Percentiles rank a stretch among this genome's conserved stretches.
Conservation (phyloP, 2,113 vertebrate species). For the Indri indri region DNA sequence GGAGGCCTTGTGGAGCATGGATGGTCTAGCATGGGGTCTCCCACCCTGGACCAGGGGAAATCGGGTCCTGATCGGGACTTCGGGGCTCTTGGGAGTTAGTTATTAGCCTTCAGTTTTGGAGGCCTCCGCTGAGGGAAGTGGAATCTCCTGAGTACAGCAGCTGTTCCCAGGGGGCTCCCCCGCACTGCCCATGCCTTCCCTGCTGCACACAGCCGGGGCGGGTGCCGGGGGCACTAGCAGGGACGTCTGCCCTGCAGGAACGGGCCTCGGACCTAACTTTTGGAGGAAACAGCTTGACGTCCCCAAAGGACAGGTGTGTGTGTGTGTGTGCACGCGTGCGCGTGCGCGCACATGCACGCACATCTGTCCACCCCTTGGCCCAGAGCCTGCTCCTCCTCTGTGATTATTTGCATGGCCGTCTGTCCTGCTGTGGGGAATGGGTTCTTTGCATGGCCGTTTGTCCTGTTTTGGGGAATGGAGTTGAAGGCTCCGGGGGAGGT, state of each 20-base stretch:
- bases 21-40: not conserved
- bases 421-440: not conserved
- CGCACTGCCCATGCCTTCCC: rapidly evolving
- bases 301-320: not conserved
- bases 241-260: not conserved
- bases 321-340: rapidly evolving
- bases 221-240: not conserved
- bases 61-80: not conserved
- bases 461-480: not conserved
- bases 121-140: not conserved
- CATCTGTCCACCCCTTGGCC: not conserved
- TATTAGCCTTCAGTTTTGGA: not conserved
- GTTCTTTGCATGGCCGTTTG: not conserved
- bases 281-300: not conserved
- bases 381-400: not conserved
- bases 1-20: not conserved
- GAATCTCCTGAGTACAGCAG: not conserved
- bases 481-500: not conserved
- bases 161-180: not conserved
- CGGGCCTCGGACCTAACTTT: not conserved
- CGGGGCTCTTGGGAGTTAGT: not conserved
- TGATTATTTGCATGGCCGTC: not conserved
- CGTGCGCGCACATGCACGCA: rapidly evolving
- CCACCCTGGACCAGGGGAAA: not conserved
- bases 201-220: not conserved